These are phyloP conservation scores for Scolopax rusticola DNA, from an alignment of 2,797 vertebrate genomes.

Conservation along the genomic window DNA sequence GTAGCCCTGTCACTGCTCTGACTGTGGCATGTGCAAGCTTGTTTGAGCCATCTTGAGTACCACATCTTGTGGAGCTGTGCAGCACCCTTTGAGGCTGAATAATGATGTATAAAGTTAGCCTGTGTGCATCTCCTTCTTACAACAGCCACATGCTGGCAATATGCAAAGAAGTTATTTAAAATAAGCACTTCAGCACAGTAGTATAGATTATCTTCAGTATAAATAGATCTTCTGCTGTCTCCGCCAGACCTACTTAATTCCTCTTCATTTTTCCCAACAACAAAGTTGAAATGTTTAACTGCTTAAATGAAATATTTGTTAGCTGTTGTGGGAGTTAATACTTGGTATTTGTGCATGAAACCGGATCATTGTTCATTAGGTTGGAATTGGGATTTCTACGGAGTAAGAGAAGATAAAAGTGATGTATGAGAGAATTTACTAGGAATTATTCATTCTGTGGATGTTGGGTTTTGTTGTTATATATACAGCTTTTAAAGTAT, in stretches of 20 bases:
- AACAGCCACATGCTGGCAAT: neutral
- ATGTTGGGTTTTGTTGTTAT: neutral
- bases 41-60: too few species aligned
- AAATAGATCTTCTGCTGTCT: neutral
- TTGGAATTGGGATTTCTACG: neutral
- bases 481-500: neutral
- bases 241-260: neutral
- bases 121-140: neutral
- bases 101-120: neutral
- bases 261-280: neutral
- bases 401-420: neutral
- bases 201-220: neutral
- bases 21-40: neutral
- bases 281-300: neutral
- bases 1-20: neutral
- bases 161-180: neutral
- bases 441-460: neutral
- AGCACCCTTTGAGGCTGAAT: neutral
- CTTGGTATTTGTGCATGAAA: neutral
- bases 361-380: neutral
- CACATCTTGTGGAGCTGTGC: neutral
- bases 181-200: neutral
- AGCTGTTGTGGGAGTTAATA: neutral
- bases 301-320: neutral
- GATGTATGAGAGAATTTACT: neutral